Evolutionary conservation across 2,888 invertebrate genomes (phyloP).

Genomic region (Cordilura impudica): DNA sequence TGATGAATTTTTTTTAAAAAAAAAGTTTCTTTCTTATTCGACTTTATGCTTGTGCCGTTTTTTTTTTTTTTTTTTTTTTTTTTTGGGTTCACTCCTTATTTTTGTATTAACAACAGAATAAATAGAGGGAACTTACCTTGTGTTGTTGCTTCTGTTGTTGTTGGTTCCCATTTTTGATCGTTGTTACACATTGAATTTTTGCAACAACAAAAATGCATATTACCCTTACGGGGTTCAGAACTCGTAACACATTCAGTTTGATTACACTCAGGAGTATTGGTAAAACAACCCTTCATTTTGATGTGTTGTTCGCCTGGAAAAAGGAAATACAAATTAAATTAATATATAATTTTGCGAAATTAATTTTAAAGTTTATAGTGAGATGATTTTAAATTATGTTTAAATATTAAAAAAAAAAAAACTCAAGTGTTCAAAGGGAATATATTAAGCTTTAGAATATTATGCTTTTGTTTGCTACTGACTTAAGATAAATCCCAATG

Average conservation of each 20-base stretch:
- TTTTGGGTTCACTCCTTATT: too few relatives aligned
- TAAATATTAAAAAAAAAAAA: too few relatives aligned
- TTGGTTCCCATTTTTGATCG: slow-evolving; percentile 85
- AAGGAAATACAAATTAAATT: neutral
- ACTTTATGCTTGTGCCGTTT: too few relatives aligned
- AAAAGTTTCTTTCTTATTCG: too few relatives aligned
- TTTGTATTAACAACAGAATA: slow-evolving; percentile 16
- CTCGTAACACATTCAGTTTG: slow-evolving; percentile 86
- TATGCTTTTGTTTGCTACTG: too few relatives aligned
- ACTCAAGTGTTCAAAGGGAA: too few relatives aligned
- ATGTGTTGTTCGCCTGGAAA: slow-evolving; percentile 78
- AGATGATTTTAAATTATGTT: too few relatives aligned
- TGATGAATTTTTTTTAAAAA: too few relatives aligned
- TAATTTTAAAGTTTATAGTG: too few relatives aligned
- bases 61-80: too few relatives aligned
- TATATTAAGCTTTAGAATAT: too few relatives aligned
- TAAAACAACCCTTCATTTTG: slow-evolving; percentile 90
- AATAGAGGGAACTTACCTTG: slow-evolving; percentile 74
- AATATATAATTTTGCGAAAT: neutral
- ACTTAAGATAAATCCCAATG: too few relatives aligned
- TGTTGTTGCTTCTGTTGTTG: slow-evolving; percentile 81
- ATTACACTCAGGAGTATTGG: slow-evolving; percentile 88
- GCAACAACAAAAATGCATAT: slow-evolving; percentile 92
- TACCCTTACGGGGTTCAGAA: slow-evolving; percentile 82
- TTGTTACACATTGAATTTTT: slow-evolving; percentile 89